These are phyloP conservation scores for Oligia latruncula DNA, from an alignment of 2,888 invertebrate species.

Conservation along the genomic window DNA sequence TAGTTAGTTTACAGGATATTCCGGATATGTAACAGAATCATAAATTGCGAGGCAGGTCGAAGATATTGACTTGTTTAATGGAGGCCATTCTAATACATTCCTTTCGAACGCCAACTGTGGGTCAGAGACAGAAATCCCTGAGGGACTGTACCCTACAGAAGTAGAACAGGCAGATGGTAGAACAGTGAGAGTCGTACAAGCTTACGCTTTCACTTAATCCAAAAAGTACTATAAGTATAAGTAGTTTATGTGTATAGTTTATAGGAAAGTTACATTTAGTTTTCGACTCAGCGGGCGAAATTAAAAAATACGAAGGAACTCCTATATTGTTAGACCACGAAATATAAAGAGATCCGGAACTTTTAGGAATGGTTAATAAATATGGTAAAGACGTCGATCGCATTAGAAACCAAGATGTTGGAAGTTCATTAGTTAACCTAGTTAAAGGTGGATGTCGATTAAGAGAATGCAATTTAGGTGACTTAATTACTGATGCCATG, in stretches of 20 bases:
- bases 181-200: conserved; percentile 95
- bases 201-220: conserved; percentile 96
- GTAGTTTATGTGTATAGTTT: conserved; percentile 18
- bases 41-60: conserved; percentile 89
- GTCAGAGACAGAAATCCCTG: conserved; percentile 92
- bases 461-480: conserved; percentile 95
- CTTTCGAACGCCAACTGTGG: conserved; percentile 91
- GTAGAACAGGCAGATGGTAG: conserved; percentile 92
- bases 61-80: conserved; percentile 96
- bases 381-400: conserved; percentile 90
- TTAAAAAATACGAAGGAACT: conserved; percentile 92
- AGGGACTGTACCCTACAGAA: conserved; percentile 94
- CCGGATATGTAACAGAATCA: conserved; percentile 94
- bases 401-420: conserved; percentile 90
- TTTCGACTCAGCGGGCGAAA: conserved; percentile 93
- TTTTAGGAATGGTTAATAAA: conserved; percentile 90
- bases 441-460: conserved; percentile 92
- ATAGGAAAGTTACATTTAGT: conserved; percentile 93
- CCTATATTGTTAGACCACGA: conserved; percentile 93
- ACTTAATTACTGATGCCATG: conserved; percentile 94
- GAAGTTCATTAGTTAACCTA: conserved; percentile 92
- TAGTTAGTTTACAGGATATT: conserved; percentile 92
- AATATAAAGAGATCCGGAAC: conserved; percentile 91
- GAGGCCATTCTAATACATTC: conserved; percentile 98
- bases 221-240: no score